These are phyloP conservation scores for Ectemnius continuus DNA, from an alignment of 2,888 invertebrate species.

Conservation along the genomic window DNA sequence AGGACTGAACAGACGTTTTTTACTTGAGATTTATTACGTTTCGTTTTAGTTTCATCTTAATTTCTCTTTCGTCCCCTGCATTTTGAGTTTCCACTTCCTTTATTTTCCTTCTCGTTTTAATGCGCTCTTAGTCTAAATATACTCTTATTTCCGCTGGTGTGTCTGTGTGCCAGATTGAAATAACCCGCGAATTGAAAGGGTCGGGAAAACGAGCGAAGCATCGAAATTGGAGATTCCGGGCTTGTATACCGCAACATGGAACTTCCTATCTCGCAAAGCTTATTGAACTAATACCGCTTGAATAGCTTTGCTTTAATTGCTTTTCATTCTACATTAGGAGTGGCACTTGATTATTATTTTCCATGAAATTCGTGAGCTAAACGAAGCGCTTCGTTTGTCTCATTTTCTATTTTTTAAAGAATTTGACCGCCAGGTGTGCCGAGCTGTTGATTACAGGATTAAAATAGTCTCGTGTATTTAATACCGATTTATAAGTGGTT, in stretches of 20 bases:
- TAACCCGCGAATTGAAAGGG: slow-evolving; percentile 36
- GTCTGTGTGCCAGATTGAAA: slow-evolving; percentile 27
- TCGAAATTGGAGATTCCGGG: slow-evolving; percentile 27
- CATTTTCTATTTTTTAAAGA: not conserved
- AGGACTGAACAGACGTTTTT: slow-evolving; percentile 54
- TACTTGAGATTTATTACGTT: slow-evolving; percentile 53
- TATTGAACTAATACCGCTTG: slow-evolving; percentile 28
- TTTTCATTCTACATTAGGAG: slow-evolving; percentile 23
- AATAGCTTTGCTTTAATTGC: slow-evolving; percentile 34
- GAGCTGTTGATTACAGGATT: too few relatives aligned
- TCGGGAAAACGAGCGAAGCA: slow-evolving; percentile 35
- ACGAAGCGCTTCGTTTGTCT: slow-evolving; percentile 10
- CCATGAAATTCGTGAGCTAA: slow-evolving; percentile 19
- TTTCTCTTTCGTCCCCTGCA: slow-evolving; percentile 40
- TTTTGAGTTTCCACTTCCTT: slow-evolving; percentile 40
- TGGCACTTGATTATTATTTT: slow-evolving; percentile 18
- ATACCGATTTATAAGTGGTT: too few relatives aligned
- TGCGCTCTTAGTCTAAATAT: slow-evolving; percentile 26
- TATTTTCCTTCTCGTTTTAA: slow-evolving; percentile 42
- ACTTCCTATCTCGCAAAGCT: slow-evolving; percentile 26
- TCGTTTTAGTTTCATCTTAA: slow-evolving; percentile 57
- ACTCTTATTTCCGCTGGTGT: slow-evolving; percentile 37
- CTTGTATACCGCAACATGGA: slow-evolving; percentile 28
- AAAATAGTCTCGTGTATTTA: too few relatives aligned
- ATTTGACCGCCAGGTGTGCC: not conserved